These are phyloP conservation scores for Steinernema hermaphroditum DNA, from an alignment of 2,888 invertebrate genomes.

Conservation along the genomic window DNA sequence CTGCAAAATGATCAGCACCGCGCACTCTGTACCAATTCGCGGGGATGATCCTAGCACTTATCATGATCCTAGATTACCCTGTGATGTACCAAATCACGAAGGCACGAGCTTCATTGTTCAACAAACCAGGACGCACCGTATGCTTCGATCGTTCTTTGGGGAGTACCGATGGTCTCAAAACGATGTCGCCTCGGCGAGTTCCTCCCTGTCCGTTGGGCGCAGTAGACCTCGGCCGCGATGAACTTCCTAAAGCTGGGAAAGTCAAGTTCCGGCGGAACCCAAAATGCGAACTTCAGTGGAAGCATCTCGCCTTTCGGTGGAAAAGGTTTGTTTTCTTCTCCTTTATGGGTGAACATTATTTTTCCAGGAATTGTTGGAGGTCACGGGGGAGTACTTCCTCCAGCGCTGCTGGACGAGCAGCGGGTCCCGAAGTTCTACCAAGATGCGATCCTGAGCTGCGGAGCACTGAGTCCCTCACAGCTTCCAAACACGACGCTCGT, in stretches of 20 bases:
- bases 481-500: conserved; percentile 63
- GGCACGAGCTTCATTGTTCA: too few relatives aligned
- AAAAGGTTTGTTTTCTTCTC: not conserved
- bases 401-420: conserved; percentile 55
- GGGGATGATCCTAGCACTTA: too few relatives aligned
- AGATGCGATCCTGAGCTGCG: conserved; percentile 57
- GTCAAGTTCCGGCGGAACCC: not conserved
- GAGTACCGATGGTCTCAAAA: too few relatives aligned
- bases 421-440: conserved; percentile 59
- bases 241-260: conserved; percentile 12
- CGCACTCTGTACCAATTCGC: too few relatives aligned
- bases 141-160: too few relatives aligned
- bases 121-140: too few relatives aligned
- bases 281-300: not conserved
- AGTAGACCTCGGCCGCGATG: not conserved
- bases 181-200: not conserved
- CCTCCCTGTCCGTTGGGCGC: not conserved
- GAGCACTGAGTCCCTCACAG: conserved; percentile 48
- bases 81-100: too few relatives aligned
- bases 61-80: too few relatives aligned
- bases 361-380: not conserved
- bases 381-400: conserved; percentile 57
- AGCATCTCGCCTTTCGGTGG: not conserved
- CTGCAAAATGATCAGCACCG: too few relatives aligned
- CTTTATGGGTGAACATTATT: not conserved